Conservation (phyloP, 2,888 invertebrate genomes). For the Tuberolachnus salignus region DNA sequence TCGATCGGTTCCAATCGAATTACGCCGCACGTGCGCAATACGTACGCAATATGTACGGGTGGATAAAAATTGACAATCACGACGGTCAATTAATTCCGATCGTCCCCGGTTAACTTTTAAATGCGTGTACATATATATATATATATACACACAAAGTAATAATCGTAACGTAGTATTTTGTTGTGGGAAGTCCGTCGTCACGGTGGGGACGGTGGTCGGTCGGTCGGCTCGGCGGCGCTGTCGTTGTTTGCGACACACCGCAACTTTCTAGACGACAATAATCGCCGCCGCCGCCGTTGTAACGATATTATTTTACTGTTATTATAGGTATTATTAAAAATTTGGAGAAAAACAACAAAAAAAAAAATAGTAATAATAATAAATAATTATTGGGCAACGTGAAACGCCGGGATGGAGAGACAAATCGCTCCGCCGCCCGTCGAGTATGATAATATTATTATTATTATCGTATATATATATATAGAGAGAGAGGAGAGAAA, state of each 20-base stretch:
- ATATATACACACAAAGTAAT: constrained; percentile 13
- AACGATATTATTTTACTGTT: constrained; percentile 30
- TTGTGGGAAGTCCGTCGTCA: constrained; percentile 11
- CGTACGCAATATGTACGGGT: not conserved
- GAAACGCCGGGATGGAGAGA: too few relatives aligned
- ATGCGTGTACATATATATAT: too few relatives aligned
- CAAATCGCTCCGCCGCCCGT: not conserved
- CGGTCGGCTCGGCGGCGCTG: not conserved
- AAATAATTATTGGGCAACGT: not conserved
- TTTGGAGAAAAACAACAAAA: constrained; percentile 39
- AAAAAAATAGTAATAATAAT: not conserved
- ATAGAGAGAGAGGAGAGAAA: not conserved
- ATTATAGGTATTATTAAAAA: constrained; percentile 18
- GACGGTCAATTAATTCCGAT: constrained; percentile 48
- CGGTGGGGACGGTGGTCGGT: too few relatives aligned
- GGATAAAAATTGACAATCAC: constrained; percentile 42
- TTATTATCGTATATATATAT: too few relatives aligned
- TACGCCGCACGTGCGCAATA: not conserved
- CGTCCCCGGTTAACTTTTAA: constrained; percentile 37
- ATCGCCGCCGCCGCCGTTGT: not conserved
- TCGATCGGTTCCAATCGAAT: constrained; percentile 42
- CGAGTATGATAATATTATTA: too few relatives aligned
- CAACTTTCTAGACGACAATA: constrained; percentile 52
- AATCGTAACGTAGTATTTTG: not conserved
- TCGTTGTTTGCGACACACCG: not conserved